These are phyloP conservation scores for Poecilia picta DNA, from an alignment of 2,797 vertebrate species.

Conservation along the genomic window DNA sequence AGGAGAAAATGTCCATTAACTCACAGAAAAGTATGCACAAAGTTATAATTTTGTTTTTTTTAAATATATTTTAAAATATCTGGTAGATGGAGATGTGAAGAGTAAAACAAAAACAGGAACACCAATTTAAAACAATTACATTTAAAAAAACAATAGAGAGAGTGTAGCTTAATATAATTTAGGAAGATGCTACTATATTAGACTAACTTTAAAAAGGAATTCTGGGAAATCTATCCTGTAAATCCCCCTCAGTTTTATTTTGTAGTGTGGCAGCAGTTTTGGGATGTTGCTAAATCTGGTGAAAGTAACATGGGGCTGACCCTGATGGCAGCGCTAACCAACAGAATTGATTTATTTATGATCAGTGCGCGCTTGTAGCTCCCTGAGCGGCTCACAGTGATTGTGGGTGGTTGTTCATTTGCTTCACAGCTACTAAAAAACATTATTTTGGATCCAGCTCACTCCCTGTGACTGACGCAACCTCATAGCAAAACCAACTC, in stretches of 20 bases:
- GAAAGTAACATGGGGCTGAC: constrained; percentile 21
- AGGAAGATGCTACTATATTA: not conserved
- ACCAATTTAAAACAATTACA: not conserved
- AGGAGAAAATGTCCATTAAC: not conserved
- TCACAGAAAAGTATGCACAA: not conserved
- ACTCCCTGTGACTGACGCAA: constrained; percentile 74
- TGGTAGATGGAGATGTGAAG: not conserved
- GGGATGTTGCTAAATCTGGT: not conserved
- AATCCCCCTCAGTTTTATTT: not conserved
- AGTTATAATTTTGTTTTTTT: not conserved
- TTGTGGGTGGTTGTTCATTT: constrained; percentile 23
- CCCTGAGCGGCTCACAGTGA: constrained; percentile 22
- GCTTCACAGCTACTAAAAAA: constrained; percentile 41
- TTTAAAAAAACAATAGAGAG: not conserved
- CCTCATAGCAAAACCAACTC: constrained; percentile 61
- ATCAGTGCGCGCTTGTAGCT: constrained; percentile 29
- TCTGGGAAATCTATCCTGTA: not conserved
- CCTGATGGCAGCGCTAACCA: constrained; percentile 22
- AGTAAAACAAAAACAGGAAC: not conserved
- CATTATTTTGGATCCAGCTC: constrained; percentile 36
- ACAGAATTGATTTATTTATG: constrained; percentile 42
- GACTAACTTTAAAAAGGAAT: not conserved
- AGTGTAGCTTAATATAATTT: not conserved
- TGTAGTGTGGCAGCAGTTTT: not conserved
- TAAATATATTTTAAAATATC: not conserved